These are phyloP conservation scores for Crambe crambe DNA, from an alignment of 37 sponge, comb jelly and placozoan species.

Conservation along the genomic window DNA sequence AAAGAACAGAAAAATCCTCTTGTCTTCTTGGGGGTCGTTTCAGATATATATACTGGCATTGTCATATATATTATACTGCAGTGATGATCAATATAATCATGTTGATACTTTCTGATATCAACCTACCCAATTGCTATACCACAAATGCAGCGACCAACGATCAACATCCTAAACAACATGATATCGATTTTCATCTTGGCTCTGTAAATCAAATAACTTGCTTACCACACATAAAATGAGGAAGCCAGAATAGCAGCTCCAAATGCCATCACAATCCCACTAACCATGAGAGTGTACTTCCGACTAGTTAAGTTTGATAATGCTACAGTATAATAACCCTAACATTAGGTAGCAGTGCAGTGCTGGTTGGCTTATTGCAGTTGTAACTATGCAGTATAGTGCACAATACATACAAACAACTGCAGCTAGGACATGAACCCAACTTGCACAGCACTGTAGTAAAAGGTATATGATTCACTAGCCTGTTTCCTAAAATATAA, in stretches of 20 bases:
- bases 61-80: constrained; percentile 6
- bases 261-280: background rate
- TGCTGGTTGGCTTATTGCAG: no score
- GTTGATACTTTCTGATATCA: background rate
- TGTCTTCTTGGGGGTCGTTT: constrained; percentile 5
- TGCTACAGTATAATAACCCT: background rate
- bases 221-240: background rate
- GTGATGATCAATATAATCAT: background rate
- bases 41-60: constrained; percentile 18
- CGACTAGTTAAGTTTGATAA: background rate
- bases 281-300: background rate
- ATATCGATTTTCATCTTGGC: no score
- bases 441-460: no score
- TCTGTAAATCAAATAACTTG: no score
- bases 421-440: no score
- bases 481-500: no score
- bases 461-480: no score
- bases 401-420: no score
- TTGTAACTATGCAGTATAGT: no score
- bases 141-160: background rate
- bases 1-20: background rate
- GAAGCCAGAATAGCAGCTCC: background rate
- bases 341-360: no score
- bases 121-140: background rate
- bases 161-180: background rate